Base-by-base conservation (phyloP, 1,140 invertebrate genomes). In the Whitmania pigra region DNA sequence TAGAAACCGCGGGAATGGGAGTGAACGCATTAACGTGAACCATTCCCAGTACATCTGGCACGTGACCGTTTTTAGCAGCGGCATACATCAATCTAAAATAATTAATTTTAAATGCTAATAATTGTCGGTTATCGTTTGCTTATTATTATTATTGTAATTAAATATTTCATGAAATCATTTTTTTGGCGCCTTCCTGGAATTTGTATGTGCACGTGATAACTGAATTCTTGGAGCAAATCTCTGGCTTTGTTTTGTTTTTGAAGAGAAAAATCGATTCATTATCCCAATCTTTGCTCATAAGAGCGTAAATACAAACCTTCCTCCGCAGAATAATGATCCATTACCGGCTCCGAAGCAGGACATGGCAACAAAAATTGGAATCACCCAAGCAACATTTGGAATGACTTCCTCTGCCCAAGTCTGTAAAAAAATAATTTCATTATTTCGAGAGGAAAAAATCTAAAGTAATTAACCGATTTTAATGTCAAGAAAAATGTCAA, bases 261-360 rank as follows among this genome's bases (percentile, higher is more conserved):
- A 49, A 27, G 40, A 17, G 43, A 53, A 43, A 71, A 63, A 3
- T 25, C 20, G 13, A 75, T 15, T 20, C 29, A 72, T 74, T 63
- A 72, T 73, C 69, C 18, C 17, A 53, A 29, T 68, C 20, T 54
- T 31, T 40, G 31, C n/a, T 25, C 18, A 20, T 4, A 75, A 40
- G 67, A 29, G 60, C 40, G 20, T 68, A 68, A 68, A 29, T 22
- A 22, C 73, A 4, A 2, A 73, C 71, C 74, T 31, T 13, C 96
- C 97, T 22, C 94, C 95, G 25, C 96, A 98, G 63, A 99, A 87
- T n/a, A 99, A 85, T 75, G 98, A 94, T 75, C 96, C 96, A 82
- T 99, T 99, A 7, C 97, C 94, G 72, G 94, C 95, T 27, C 96
- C 96, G 81, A 99, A 97, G 0, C 94, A 97, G 0, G 94, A 98